These are phyloP conservation scores for Chelmon rostratus DNA, from an alignment of 2,797 vertebrate genomes.

Conservation along the genomic window DNA sequence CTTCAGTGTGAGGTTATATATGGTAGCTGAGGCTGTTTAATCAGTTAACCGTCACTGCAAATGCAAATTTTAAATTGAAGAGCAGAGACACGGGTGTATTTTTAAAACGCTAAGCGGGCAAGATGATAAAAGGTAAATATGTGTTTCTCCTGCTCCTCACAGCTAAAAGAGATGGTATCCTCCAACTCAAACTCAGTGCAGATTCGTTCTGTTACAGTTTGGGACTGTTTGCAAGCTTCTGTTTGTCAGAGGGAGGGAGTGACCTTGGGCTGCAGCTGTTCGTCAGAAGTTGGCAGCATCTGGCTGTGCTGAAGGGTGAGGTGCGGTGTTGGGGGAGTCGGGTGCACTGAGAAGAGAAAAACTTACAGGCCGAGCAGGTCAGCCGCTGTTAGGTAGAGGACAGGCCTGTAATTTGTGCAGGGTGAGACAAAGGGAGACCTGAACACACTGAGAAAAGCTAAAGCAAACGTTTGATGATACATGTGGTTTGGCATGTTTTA, in stretches of 20 bases:
- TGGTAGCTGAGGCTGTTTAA: slow-evolving; percentile 49
- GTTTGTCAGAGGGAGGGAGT: slow-evolving; percentile 37
- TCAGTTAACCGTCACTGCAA: slow-evolving; percentile 47
- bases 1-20: slow-evolving; percentile 50
- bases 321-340: slow-evolving; percentile 15
- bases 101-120: slow-evolving; percentile 39
- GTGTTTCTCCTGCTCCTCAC: slow-evolving; percentile 31
- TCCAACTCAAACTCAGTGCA: slow-evolving; percentile 23
- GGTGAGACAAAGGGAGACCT: background rate
- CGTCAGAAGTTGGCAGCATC: slow-evolving; percentile 64
- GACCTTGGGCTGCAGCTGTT: slow-evolving; percentile 77
- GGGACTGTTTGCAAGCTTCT: slow-evolving; percentile 54
- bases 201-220: slow-evolving; percentile 21
- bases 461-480: background rate
- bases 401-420: slow-evolving; percentile 3
- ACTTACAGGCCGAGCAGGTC: slow-evolving; percentile 48
- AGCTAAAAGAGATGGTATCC: slow-evolving; percentile 19
- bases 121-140: slow-evolving; percentile 39
- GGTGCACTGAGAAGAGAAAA: slow-evolving; percentile 27
- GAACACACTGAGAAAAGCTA: background rate
- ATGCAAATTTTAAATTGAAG: slow-evolving; percentile 28
- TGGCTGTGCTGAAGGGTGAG: slow-evolving; percentile 50
- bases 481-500: slow-evolving; percentile 9
- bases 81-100: slow-evolving; percentile 34
- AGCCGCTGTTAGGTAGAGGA: slow-evolving; percentile 23